phyloP scores from a whole-genome alignment of 30 jellyfish, hydroid and myxozoan genomes.

The Aurelia coerulea region DNA sequence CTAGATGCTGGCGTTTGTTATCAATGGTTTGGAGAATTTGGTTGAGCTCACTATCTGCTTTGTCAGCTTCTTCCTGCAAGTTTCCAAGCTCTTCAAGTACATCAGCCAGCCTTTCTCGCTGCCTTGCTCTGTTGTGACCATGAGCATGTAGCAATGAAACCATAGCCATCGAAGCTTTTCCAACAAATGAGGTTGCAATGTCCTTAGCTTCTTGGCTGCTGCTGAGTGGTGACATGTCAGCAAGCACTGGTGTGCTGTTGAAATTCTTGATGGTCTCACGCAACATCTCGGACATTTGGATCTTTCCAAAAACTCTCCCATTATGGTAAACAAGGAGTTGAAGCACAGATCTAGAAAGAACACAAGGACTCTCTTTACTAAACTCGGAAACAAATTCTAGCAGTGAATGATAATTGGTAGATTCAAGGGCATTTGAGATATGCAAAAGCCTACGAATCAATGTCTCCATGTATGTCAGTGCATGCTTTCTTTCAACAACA shows the following conservation, averaged over 20 bases:
- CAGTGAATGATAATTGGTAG: slow-evolving; percentile 67
- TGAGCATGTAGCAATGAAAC: slow-evolving; percentile 70
- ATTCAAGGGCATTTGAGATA: slow-evolving; percentile 52
- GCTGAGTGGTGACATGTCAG: slow-evolving; percentile 87
- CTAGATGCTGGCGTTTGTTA: slow-evolving; percentile 91
- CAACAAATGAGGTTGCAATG: slow-evolving; percentile 67
- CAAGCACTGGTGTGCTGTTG: slow-evolving; percentile 88
- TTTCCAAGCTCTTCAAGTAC: slow-evolving; percentile 83
- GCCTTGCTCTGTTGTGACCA: slow-evolving; percentile 98
- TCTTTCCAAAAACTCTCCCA: slow-evolving; percentile 82
- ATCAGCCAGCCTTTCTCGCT: slow-evolving; percentile 85
- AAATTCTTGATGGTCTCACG: slow-evolving; percentile 75
- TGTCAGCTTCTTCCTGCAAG: slow-evolving; percentile 94
- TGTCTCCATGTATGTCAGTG: slow-evolving; percentile 40
- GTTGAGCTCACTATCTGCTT: slow-evolving; percentile 89
- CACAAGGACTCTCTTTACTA: slow-evolving; percentile 85
- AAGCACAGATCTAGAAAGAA: slow-evolving; percentile 85
- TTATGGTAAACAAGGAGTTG: slow-evolving; percentile 81
- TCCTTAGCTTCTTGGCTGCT: slow-evolving; percentile 76
- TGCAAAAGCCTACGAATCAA: slow-evolving; percentile 45
- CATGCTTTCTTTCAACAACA: slow-evolving; percentile 54
- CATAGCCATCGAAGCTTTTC: slow-evolving; percentile 69
- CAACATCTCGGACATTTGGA: slow-evolving; percentile 76
- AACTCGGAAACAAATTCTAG: slow-evolving; percentile 67
- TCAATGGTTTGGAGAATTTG: slow-evolving; percentile 68